phyloP scores from a whole-genome alignment of 1,140 invertebrate genomes.

The Achroia grisella region DNA sequence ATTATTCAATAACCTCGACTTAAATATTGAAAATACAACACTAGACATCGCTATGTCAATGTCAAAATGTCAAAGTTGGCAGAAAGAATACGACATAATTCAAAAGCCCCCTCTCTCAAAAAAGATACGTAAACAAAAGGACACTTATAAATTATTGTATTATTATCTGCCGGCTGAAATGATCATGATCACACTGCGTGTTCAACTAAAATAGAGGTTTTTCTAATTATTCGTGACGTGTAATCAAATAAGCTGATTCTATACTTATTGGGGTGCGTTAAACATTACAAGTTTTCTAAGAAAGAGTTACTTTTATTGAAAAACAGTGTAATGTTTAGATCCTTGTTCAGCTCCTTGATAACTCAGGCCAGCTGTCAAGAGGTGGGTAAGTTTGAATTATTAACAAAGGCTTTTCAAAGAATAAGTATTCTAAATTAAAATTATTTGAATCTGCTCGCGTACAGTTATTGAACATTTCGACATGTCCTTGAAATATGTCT shows the following conservation, averaged over 20 bases:
- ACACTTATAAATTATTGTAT: conserved; percentile 12
- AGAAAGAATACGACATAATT: conserved; percentile 14
- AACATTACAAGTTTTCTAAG: conserved; percentile 44
- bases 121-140: conserved; percentile 9
- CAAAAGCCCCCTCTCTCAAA: conserved; percentile 10
- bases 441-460: neutral
- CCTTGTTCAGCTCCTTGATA: conserved; percentile 62
- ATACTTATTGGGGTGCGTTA: conserved; percentile 34
- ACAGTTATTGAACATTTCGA: neutral
- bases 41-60: no score
- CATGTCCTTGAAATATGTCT: conserved; percentile 50
- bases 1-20: no score
- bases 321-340: conserved; percentile 72
- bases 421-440: neutral
- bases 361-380: conserved; percentile 76
- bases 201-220: conserved; percentile 64
- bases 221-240: conserved; percentile 56
- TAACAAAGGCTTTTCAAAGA: conserved; percentile 12
- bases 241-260: conserved; percentile 57
- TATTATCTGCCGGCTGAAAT: conserved; percentile 28
- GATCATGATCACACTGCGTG: conserved; percentile 65
- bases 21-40: no score
- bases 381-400: conserved; percentile 75
- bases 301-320: conserved; percentile 43
- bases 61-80: conserved; percentile 14